Percentiles rank a stretch among this genome's conserved stretches.
phyloP scores from a whole-genome alignment of 2,888 invertebrate species.

The Drosophila mercatorum region DNA sequence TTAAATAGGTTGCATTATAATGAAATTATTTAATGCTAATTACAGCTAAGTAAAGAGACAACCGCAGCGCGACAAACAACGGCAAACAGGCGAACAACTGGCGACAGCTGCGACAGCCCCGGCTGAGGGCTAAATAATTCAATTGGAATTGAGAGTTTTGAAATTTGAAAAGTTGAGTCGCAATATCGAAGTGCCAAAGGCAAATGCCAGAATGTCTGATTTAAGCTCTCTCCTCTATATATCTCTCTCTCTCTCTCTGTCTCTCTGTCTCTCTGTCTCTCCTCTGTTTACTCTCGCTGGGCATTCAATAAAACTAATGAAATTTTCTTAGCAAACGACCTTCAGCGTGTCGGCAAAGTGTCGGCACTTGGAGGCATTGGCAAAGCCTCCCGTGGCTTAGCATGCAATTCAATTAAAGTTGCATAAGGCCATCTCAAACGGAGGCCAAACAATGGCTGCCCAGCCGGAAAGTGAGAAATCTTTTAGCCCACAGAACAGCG shows the following conservation, averaged over 20 bases:
- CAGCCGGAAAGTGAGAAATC: slow-evolving; percentile 30
- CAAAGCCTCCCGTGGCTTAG: slow-evolving; percentile 57
- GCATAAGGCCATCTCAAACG: slow-evolving; percentile 67
- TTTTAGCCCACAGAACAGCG: slow-evolving; percentile 29
- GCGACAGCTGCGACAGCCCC: slow-evolving; percentile 32
- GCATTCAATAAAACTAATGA: slow-evolving; percentile 58
- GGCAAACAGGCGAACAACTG: slow-evolving; percentile 22
- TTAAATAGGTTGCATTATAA: slow-evolving; percentile 62
- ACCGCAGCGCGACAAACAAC: slow-evolving; percentile 36
- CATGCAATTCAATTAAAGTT: slow-evolving; percentile 76
- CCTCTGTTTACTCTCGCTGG: neutral
- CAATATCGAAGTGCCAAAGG: slow-evolving; percentile 18
- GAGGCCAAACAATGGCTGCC: slow-evolving; percentile 30
- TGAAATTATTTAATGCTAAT: slow-evolving; percentile 70
- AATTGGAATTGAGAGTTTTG: slow-evolving; percentile 21
- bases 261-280: neutral
- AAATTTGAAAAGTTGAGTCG: slow-evolving; percentile 10
- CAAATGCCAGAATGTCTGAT: slow-evolving; percentile 30
- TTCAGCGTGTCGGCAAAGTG: slow-evolving; percentile 43
- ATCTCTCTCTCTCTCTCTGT: neutral
- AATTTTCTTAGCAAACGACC: slow-evolving; percentile 32
- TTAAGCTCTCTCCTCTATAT: slow-evolving; percentile 12
- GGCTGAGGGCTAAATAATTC: slow-evolving; percentile 35
- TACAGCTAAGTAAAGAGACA: slow-evolving; percentile 55
- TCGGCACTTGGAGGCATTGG: slow-evolving; percentile 41